A percentile compares a stretch with the other conserved stretches of the same genome.
These are phyloP conservation scores for Hirudinaria manillensis DNA, from an alignment of 2,888 invertebrate species.

Conservation along the genomic window DNA sequence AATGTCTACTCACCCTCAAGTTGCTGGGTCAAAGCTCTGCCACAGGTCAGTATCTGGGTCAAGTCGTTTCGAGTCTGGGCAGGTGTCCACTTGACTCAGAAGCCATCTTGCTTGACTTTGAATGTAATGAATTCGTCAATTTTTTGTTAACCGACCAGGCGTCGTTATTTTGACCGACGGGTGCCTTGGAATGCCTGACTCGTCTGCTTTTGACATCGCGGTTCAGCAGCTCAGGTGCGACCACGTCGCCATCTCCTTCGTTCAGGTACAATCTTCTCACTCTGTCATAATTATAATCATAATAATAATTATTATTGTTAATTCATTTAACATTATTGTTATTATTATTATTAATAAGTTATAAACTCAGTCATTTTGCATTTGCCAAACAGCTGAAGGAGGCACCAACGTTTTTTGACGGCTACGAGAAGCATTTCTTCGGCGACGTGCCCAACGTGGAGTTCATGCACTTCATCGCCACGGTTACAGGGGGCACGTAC, in stretches of 20 bases:
- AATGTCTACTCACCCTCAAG: constrained; percentile 69
- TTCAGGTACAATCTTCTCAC: constrained; percentile 64
- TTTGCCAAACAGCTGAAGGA: constrained; percentile 13
- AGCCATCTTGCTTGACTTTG: neutral
- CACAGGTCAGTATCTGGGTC: constrained; percentile 62
- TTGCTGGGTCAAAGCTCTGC: constrained; percentile 67
- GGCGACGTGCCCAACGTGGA: constrained; percentile 64
- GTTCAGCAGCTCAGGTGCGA: constrained; percentile 68
- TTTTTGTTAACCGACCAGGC: constrained; percentile 57
- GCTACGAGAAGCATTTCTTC: constrained; percentile 27
- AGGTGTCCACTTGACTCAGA: neutral
- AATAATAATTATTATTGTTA: too few relatives aligned
- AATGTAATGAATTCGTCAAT: neutral
- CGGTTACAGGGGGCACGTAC: constrained; percentile 69
- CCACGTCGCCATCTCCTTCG: constrained; percentile 69
- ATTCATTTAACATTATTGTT: constrained; percentile 14
- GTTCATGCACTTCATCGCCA: constrained; percentile 68
- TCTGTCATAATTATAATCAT: neutral
- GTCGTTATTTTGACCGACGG: constrained; percentile 69
- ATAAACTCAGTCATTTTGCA: too few relatives aligned
- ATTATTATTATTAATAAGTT: constrained; percentile 18
- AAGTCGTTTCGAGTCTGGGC: neutral
- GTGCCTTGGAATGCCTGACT: constrained; percentile 66
- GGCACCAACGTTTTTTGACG: neutral
- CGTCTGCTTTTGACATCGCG: constrained; percentile 67